A percentile compares a stretch with the other conserved stretches of the same genome.
Conservation (phyloP, 2,113 vertebrate genomes). For the Paradisaea rubra region DNA sequence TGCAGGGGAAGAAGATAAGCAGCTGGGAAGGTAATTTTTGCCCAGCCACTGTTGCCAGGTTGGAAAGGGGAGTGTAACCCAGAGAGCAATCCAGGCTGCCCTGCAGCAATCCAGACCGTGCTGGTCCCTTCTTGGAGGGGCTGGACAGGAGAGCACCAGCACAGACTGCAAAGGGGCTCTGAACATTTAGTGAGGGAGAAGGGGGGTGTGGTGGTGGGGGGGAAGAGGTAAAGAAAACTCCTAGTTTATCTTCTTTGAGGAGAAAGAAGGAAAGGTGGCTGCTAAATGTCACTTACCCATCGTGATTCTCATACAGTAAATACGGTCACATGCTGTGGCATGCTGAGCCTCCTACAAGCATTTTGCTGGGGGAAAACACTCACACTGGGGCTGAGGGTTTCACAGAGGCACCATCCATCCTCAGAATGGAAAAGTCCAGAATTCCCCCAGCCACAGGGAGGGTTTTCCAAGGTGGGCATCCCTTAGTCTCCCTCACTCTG, state of each 20-base stretch:
- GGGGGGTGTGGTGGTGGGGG: accelerated
- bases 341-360: background rate
- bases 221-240: background rate
- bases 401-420: background rate
- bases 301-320: background rate
- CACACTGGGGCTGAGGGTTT: background rate
- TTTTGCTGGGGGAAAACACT: background rate
- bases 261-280: background rate
- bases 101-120: background rate
- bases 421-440: background rate
- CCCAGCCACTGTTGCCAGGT: background rate
- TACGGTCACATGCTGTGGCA: background rate
- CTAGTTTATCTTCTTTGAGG: background rate
- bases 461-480: background rate
- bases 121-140: background rate
- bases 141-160: background rate
- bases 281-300: background rate
- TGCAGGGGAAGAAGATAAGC: background rate
- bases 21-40: background rate
- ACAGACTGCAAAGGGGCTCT: background rate
- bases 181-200: background rate
- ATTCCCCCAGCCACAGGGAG: background rate
- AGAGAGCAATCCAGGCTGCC: background rate
- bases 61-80: background rate
- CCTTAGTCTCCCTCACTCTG: background rate